Base-by-base conservation (phyloP, 2,797 vertebrate genomes). In the Choloepus didactylus region DNA sequence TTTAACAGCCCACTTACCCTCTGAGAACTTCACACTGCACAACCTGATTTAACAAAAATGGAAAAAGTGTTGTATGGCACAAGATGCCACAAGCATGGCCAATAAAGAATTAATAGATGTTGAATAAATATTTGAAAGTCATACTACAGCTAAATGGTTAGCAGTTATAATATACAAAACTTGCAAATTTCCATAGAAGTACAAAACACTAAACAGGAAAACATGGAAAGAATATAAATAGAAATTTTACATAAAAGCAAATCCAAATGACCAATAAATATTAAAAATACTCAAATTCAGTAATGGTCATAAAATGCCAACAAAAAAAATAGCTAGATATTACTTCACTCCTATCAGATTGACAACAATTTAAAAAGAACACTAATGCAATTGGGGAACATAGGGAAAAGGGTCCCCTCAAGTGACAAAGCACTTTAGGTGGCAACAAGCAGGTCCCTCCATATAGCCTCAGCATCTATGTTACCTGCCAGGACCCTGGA, bases 361-460 rank as follows among this genome's bases (percentile, higher is more conserved):
- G 16, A 29, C 27, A 9, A 7, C 56, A 27, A 46, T 6, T 8
- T 18, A 25, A 21, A 64, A 60, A 27, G n/a, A 41, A 16, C 2
- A 9, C 11, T 2, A 49, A 23, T 0, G 2, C 4, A 2, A n/a
- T n/a, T 25, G 14, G n/a, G 23, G 67, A 60, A 64, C 41, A 7
- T 29, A 23, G 41, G 19, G 31, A 56, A 41, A 31, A 49, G 5
- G 41, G n/a, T 15, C 14, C 7, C 9, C 4, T 38, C 6, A 46
- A 6, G 14, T 5, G 10, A 1, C 1, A 27, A 11, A 56, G 25
- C 3, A 2, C 5, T 7, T n/a, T 9, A 6, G 54, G 51, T 2
- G 46, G 60, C 23, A 0, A 18, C 62, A 73, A 31, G 25, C 0
- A 38, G 49, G 49, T 46, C 9, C 41, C 12, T 27, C 7, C 6